phyloP scores from a whole-genome alignment of 2,888 invertebrate species.

The Blastobasis adustella region DNA sequence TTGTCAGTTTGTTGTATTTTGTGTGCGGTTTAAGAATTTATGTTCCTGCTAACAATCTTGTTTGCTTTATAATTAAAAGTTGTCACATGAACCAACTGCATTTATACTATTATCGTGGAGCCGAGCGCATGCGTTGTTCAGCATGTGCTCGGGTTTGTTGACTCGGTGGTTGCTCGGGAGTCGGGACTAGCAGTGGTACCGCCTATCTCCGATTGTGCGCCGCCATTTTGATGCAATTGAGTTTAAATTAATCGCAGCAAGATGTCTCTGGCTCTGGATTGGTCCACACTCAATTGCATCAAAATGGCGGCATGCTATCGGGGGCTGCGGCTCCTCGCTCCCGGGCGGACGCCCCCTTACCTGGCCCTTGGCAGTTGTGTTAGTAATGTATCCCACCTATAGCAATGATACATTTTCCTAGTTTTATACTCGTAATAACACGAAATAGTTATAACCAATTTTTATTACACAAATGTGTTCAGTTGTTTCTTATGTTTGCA shows the following conservation, averaged over 20 bases:
- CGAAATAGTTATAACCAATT: slow-evolving; percentile 21
- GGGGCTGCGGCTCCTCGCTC: slow-evolving; percentile 29
- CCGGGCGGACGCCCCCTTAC: slow-evolving; percentile 44
- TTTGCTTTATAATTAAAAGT: slow-evolving; percentile 2
- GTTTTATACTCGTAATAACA: slow-evolving; percentile 19
- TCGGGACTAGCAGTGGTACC: too few relatives aligned
- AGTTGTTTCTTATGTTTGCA: slow-evolving; percentile 35
- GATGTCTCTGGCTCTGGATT: background rate
- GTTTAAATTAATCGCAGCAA: background rate
- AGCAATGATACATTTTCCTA: slow-evolving; percentile 35
- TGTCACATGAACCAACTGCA: slow-evolving; percentile 10
- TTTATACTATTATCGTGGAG: slow-evolving; percentile 4
- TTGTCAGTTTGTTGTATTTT: slow-evolving; percentile 10
- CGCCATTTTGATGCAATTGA: background rate
- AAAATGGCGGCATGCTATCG: slow-evolving; percentile 18
- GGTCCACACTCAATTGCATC: background rate
- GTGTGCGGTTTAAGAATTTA: slow-evolving; percentile 15
- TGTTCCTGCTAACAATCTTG: slow-evolving; percentile 13
- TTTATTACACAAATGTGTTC: slow-evolving; percentile 41
- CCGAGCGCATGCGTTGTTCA: too few relatives aligned
- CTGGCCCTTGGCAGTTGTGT: slow-evolving; percentile 35
- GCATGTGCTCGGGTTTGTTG: too few relatives aligned
- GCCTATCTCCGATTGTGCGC: background rate
- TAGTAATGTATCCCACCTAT: slow-evolving; percentile 55
- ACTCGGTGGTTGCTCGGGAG: too few relatives aligned